Base-by-base conservation (phyloP, 2,888 invertebrate species). In the Alviniconcha strummeri region DNA sequence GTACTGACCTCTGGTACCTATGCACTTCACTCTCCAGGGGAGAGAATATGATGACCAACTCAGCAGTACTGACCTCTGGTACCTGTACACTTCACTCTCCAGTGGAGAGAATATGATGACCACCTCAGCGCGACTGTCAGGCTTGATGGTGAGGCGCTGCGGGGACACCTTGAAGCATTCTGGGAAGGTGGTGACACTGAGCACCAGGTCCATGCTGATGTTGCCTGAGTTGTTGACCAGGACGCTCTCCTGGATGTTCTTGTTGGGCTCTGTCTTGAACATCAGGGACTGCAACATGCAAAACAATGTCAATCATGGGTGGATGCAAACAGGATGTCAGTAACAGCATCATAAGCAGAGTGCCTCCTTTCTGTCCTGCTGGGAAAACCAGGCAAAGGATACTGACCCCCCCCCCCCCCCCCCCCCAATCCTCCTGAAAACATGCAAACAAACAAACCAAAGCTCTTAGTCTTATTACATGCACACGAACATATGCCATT, bases 221-320 rank as follows among this genome's bases (percentile, higher is more conserved):
- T 92, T 92, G 8, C 92, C 92, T 19, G 90, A 90, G 86, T 92
- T 92, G 80, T 88, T 88, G 71, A 92, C 80, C 76, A 85, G 88
- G 8, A 92, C 83, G 8, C 82, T 85, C 82, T 85, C 88, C 80
- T 83, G 67, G 4, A 80, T 17, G 82, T 57, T 82, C 67, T 76
- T 67, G 19, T 82, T 56, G 6, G 80, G 52, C 80, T 56, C n/a
- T 7, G 80, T 80, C 13, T 54, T 57, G 83, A 75, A 79, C 11
- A 11, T 80, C 74, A 83, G 74, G 4, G 80, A 83, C 80, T 83
- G 75, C n/a, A 3, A 74, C 13, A 71, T 15, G 56, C 55, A 56
- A 4, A 56, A 36, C 60, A 60, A 36, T 36, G 36, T 36, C 36
- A 36, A 3, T 36, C 36, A 36, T 3, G 3, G 36, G 36, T 36